Evolutionary conservation across 2,888 invertebrate species (phyloP).

Genomic region (Temnothorax rugatulus): DNA sequence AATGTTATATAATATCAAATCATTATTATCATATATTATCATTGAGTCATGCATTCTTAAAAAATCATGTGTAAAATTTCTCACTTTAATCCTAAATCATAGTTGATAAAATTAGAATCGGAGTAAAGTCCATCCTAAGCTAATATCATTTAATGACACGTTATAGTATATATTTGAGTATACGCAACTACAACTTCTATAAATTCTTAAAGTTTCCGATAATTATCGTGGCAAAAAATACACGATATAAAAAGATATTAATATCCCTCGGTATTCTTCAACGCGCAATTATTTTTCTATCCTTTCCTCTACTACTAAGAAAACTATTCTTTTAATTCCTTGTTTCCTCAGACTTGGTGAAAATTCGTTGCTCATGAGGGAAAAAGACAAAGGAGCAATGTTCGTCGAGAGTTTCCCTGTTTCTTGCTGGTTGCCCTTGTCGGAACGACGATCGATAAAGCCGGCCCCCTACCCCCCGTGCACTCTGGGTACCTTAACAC

Average conservation of each 20-base stretch:
- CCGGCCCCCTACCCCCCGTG: constrained; percentile 62
- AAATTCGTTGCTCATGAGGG: constrained; percentile 33
- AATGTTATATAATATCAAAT: neutral
- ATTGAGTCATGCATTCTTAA: neutral
- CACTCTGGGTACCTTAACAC: constrained; percentile 66
- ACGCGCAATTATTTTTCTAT: constrained; percentile 16
- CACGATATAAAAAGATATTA: neutral
- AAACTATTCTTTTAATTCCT: constrained; percentile 32
- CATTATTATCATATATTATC: neutral
- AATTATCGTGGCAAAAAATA: constrained; percentile 14
- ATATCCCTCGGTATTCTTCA: neutral
- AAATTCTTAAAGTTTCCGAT: constrained; percentile 15
- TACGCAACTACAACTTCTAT: neutral
- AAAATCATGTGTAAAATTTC: neutral
- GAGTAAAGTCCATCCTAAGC: neutral
- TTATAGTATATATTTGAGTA: neutral
- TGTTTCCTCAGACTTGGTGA: neutral
- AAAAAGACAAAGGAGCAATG: constrained; percentile 72
- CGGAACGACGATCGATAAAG: constrained; percentile 75
- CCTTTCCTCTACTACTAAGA: neutral
- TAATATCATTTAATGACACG: neutral
- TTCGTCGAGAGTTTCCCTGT: constrained; percentile 76
- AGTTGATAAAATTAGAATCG: constrained; percentile 24
- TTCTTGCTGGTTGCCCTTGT: constrained; percentile 78
- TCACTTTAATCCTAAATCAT: neutral